Evolutionary conservation across 2,888 invertebrate species (phyloP).

Genomic region (Dicycla oo): DNA sequence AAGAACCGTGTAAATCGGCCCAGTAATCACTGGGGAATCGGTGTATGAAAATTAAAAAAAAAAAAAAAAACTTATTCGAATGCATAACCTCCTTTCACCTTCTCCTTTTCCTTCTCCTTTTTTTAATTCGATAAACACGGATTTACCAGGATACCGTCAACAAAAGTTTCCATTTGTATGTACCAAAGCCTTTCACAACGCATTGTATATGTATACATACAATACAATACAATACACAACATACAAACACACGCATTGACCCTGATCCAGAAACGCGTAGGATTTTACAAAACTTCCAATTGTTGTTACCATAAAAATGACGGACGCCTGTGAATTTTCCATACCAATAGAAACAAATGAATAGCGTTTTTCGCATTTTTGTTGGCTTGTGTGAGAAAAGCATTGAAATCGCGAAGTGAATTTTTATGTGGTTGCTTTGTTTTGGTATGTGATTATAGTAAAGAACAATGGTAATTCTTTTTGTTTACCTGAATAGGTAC

Average conservation of each 20-base stretch:
- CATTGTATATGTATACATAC: not conserved
- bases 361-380: not conserved
- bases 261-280: conserved; percentile 12
- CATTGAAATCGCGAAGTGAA: conserved; percentile 15
- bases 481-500: too few species aligned
- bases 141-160: not conserved
- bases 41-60: too few species aligned
- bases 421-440: not conserved
- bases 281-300: conserved; percentile 32
- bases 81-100: too few species aligned
- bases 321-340: conserved; percentile 18
- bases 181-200: conserved; percentile 22
- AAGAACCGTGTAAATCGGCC: too few species aligned
- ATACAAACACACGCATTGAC: conserved; percentile 3
- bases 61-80: too few species aligned
- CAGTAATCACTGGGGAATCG: too few species aligned
- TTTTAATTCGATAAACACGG: not conserved
- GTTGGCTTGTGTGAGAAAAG: conserved; percentile 15
- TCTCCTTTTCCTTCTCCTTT: too few species aligned
- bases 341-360: conserved; percentile 26
- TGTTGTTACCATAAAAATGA: conserved; percentile 17
- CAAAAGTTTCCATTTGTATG: not conserved
- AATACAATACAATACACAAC: conserved; percentile 14
- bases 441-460: conserved; percentile 1
- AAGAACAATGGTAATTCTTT: conserved; percentile 14